Evolutionary conservation across 2,113 vertebrate genomes (phyloP).

Genomic region (Crotalus helleri): DNA sequence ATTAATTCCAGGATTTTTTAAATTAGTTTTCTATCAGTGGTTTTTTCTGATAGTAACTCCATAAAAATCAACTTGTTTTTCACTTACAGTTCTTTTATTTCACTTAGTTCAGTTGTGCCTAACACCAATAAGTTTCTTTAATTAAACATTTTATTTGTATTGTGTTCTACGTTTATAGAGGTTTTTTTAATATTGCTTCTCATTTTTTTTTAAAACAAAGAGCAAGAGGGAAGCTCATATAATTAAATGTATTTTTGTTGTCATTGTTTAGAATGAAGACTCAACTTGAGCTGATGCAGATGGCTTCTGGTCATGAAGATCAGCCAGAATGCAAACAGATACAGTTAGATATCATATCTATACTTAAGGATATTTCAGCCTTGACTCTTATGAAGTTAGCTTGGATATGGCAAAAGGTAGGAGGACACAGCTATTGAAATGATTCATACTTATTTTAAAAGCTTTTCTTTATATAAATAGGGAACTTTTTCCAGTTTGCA

Average conservation of each 20-base stretch:
- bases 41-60: background rate
- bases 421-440: background rate
- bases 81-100: background rate
- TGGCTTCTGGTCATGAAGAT: slow-evolving; percentile 54
- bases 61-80: background rate
- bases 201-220: background rate
- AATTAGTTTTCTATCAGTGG: background rate
- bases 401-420: slow-evolving; percentile 42
- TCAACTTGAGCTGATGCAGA: slow-evolving; percentile 66
- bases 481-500: background rate
- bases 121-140: background rate
- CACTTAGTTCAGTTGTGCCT: background rate
- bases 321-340: slow-evolving; percentile 39
- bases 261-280: slow-evolving; percentile 63
- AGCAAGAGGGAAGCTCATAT: background rate
- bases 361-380: slow-evolving; percentile 62
- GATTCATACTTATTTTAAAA: background rate
- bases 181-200: background rate
- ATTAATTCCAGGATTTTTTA: background rate
- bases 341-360: slow-evolving; percentile 54
- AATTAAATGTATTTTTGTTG: background rate
- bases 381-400: slow-evolving; percentile 49
- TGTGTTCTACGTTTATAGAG: background rate
- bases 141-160: background rate
- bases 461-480: background rate